Percentiles rank a stretch among this genome's conserved stretches.
phyloP scores from a whole-genome alignment of 2,888 invertebrate species.

The Oscheius sp. region DNA sequence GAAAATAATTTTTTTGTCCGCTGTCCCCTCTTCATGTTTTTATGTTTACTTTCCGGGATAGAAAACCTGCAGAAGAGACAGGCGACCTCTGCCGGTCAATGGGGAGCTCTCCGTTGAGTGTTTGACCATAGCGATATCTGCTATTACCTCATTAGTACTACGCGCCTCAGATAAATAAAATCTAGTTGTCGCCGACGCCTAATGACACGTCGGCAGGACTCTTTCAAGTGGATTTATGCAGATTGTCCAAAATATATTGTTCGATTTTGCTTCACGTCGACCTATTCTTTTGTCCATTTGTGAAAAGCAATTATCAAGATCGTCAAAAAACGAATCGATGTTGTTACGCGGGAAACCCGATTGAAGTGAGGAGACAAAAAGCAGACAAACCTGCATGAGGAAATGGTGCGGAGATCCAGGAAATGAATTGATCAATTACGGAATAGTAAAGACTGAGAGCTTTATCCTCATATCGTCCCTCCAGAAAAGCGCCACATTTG shows the following conservation, averaged over 20 bases:
- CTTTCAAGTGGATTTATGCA: conserved; percentile 20
- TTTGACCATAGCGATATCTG: conserved; percentile 30
- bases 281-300: not conserved
- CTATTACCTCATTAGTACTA: conserved; percentile 33
- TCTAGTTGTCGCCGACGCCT: conserved; percentile 16
- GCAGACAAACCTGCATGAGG: conserved; percentile 58
- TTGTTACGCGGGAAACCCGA: conserved; percentile 16
- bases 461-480: conserved; percentile 55
- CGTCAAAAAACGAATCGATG: conserved; percentile 21
- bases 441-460: conserved; percentile 63
- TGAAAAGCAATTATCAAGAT: conserved; percentile 19
- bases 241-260: not conserved
- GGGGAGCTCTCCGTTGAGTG: conserved; percentile 25
- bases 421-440: conserved; percentile 59
- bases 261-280: not conserved
- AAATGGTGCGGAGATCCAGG: conserved; percentile 59
- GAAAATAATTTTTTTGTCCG: conserved; percentile 22
- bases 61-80: conserved; percentile 16
- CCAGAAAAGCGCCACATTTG: conserved; percentile 61
- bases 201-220: not conserved
- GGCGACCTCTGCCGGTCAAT: conserved; percentile 12
- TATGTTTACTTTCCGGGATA: conserved; percentile 2
- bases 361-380: not conserved
- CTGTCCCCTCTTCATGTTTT: not conserved
- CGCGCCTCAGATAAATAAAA: conserved; percentile 24